phyloP scores from a whole-genome alignment of 2,797 vertebrate species.

The Falco biarmicus region DNA sequence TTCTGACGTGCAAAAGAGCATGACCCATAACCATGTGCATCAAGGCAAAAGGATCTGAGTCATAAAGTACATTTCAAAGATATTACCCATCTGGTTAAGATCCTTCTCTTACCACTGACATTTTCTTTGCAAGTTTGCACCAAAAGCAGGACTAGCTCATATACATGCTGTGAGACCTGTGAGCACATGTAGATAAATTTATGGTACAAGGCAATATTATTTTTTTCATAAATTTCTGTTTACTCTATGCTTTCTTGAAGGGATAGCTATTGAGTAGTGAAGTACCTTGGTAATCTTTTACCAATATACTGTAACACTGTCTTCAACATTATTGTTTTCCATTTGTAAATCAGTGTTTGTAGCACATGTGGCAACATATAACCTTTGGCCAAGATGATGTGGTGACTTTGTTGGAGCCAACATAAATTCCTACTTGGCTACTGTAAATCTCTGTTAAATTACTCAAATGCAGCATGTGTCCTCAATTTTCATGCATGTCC shows the following conservation, averaged over 20 bases:
- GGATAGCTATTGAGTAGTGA: background rate
- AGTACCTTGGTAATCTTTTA: background rate
- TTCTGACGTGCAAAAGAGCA: background rate
- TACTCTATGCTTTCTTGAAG: background rate
- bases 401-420: background rate
- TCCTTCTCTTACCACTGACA: background rate
- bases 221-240: background rate
- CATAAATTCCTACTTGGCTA: constrained; percentile 16
- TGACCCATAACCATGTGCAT: rapidly evolving
- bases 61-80: background rate
- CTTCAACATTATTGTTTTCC: background rate
- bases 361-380: background rate
- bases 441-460: background rate
- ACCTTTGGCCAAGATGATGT: background rate
- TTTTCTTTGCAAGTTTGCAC: background rate
- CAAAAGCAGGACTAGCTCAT: background rate
- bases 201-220: background rate
- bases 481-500: background rate
- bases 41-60: background rate
- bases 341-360: constrained; percentile 28
- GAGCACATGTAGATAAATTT: background rate
- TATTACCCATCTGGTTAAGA: background rate
- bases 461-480: constrained; percentile 26
- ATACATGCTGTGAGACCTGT: background rate
- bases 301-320: background rate